A percentile compares a stretch with the other conserved stretches of the same genome.
phyloP scores from a whole-genome alignment of 1,140 invertebrate genomes.

The Ruditapes philippinarum region DNA sequence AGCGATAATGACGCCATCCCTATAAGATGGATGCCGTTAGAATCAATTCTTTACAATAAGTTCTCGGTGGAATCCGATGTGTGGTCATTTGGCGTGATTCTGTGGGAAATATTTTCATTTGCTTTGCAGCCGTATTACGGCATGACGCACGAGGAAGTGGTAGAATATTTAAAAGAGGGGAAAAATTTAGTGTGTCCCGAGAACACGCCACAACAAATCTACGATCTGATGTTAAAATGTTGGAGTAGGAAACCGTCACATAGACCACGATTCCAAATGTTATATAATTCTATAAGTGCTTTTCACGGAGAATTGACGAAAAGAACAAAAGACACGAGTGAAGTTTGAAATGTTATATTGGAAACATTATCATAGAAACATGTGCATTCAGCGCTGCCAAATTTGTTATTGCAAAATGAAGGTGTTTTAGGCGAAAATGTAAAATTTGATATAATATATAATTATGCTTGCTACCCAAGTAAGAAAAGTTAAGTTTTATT shows the following conservation, averaged over 20 bases:
- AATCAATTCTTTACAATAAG: constrained; percentile 98
- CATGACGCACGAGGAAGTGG: constrained; percentile 97
- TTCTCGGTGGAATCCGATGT: constrained; percentile 99
- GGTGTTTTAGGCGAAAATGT: too few species aligned
- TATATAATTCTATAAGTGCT: constrained; percentile 76
- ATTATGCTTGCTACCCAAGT: too few species aligned
- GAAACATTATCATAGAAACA: too few species aligned
- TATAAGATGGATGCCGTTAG: constrained; percentile 96
- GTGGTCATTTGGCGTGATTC: constrained; percentile 98
- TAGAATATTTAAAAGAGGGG: constrained; percentile 97
- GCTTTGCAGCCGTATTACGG: constrained; percentile 98
- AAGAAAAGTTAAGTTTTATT: too few species aligned
- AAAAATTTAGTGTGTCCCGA: constrained; percentile 97
- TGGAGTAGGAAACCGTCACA: constrained; percentile 95
- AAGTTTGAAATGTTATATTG: constrained; percentile 33
- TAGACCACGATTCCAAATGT: constrained; percentile 92
- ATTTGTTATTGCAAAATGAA: too few species aligned
- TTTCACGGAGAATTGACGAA: constrained; percentile 76
- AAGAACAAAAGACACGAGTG: constrained; percentile 65
- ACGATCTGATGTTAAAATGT: constrained; percentile 97
- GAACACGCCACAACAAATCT: constrained; percentile 95
- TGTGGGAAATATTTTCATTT: constrained; percentile 99
- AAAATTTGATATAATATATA: too few species aligned
- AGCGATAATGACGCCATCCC: constrained; percentile 88
- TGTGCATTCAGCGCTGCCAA: too few species aligned